Evolutionary conservation across 2,888 invertebrate genomes (phyloP), one percentile per base, ranked within the genome.

Genomic region (Seladonia tumulorum): DNA sequence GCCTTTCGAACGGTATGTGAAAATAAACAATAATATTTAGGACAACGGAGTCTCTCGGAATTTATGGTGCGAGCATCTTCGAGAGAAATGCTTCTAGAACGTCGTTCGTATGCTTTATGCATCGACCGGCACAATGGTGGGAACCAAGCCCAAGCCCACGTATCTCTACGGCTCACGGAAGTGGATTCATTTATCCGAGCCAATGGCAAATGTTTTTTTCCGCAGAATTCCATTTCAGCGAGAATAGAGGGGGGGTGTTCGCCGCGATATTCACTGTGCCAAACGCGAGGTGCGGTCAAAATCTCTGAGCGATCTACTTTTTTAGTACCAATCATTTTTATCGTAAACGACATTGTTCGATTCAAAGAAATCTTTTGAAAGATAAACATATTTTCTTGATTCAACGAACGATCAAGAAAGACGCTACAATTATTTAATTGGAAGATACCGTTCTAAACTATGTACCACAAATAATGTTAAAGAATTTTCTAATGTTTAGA

Each of bases 91-190:
- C 42, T 68, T 57, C 75, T 81, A 72, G 84, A 76, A 85, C 73
- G 80, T 88, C 88, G 81, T 73, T 45, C 39, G 85, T 60, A 79
- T 86, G 76, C 73, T 89, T 89, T 86, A 88, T 84, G 74, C 80
- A 42, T 49, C 42, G 75, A 16, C 78, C 82, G 84, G 63, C 72
- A 89, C 89, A 89, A 89, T 89, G 81, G 74, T 88, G 89, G 81
- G 89, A 89, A 89, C 78, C 66, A 70, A 76, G 79, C 79, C 78
- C 66, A 70, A 76, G 79, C 79, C 78, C 80, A 78, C 87, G 81
- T 86, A 81, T 72, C 73, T 74, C 79, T 60, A 42, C 72, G 60
- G 70, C 60, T 70, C 68, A 1, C 49, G 76, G 79, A 35, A 63
- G 70, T 73, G 45, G 57, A 39, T 35, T 82, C 85, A 18, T 80